These are phyloP conservation scores for Globia sparganii DNA, from an alignment of 2,888 invertebrate species.

Conservation along the genomic window DNA sequence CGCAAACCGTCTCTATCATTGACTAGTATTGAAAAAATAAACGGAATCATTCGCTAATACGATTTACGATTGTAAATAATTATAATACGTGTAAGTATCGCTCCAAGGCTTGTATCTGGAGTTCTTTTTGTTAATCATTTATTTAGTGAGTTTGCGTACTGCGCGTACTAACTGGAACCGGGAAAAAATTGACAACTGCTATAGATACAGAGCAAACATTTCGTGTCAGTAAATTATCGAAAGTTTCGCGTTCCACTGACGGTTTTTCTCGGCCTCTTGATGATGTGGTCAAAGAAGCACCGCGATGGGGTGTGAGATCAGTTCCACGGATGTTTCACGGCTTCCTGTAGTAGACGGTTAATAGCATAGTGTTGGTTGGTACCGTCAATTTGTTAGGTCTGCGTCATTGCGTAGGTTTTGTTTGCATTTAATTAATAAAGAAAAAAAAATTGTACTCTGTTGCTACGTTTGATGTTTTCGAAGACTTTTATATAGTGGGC, in stretches of 20 bases:
- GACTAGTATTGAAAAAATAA: slow-evolving; percentile 82
- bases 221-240: slow-evolving; percentile 28
- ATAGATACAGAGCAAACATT: slow-evolving; percentile 55
- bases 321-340: slow-evolving; percentile 24
- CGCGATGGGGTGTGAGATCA: slow-evolving; percentile 47
- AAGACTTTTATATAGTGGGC: neutral
- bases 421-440: slow-evolving; percentile 58
- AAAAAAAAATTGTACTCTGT: slow-evolving; percentile 38
- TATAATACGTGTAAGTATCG: slow-evolving; percentile 74
- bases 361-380: slow-evolving; percentile 50
- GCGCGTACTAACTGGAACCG: slow-evolving; percentile 43
- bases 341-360: slow-evolving; percentile 34
- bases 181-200: slow-evolving; percentile 62
- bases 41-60: slow-evolving; percentile 77
- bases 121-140: slow-evolving; percentile 69
- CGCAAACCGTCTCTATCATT: slow-evolving; percentile 73
- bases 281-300: slow-evolving; percentile 46
- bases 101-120: slow-evolving; percentile 70
- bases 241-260: slow-evolving; percentile 36
- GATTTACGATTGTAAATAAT: slow-evolving; percentile 86
- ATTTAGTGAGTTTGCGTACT: slow-evolving; percentile 54
- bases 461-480: slow-evolving; percentile 37
- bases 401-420: slow-evolving; percentile 67
- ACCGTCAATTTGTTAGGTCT: slow-evolving; percentile 38
- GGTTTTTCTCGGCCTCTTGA: slow-evolving; percentile 19